Percentiles rank a stretch among this genome's conserved stretches.
phyloP scores from a whole-genome alignment of 2,797 vertebrate species.

The Syncerus caffer region DNA sequence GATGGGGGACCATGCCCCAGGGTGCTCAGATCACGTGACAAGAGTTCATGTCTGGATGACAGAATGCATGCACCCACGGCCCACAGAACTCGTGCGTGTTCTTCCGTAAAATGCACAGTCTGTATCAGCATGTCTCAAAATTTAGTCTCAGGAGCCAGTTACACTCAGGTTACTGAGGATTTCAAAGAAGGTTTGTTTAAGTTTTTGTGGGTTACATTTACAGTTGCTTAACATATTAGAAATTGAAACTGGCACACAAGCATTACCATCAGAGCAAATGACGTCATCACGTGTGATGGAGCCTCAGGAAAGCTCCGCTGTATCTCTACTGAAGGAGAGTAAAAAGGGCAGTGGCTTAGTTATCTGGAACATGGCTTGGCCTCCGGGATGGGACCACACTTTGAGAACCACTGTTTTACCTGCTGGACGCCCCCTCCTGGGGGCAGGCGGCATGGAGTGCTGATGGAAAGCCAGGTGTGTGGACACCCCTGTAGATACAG shows the following conservation, averaged over 20 bases:
- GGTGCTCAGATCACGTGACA: not conserved
- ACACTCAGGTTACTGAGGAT: not conserved
- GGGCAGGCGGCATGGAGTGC: rapidly evolving
- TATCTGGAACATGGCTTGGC: not conserved
- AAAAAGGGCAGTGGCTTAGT: not conserved
- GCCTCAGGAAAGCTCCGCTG: not conserved
- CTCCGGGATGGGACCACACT: not conserved
- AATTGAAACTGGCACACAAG: not conserved
- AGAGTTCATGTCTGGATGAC: rapidly evolving
- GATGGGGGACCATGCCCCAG: not conserved
- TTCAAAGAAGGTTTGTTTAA: not conserved
- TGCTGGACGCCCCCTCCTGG: rapidly evolving
- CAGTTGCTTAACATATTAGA: not conserved
- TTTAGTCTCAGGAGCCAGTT: not conserved
- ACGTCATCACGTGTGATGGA: not conserved
- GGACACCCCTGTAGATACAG: not conserved
- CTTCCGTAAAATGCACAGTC: not conserved
- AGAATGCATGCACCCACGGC: rapidly evolving
- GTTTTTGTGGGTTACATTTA: not conserved
- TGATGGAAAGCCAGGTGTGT: not conserved
- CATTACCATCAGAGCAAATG: not conserved
- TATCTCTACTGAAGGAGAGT: too few relatives aligned
- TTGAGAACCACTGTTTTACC: not conserved
- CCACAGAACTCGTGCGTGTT: rapidly evolving
- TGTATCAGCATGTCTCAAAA: not conserved